Base-by-base conservation (phyloP, 2,888 invertebrate species). In the Drosophila kokeensis region DNA sequence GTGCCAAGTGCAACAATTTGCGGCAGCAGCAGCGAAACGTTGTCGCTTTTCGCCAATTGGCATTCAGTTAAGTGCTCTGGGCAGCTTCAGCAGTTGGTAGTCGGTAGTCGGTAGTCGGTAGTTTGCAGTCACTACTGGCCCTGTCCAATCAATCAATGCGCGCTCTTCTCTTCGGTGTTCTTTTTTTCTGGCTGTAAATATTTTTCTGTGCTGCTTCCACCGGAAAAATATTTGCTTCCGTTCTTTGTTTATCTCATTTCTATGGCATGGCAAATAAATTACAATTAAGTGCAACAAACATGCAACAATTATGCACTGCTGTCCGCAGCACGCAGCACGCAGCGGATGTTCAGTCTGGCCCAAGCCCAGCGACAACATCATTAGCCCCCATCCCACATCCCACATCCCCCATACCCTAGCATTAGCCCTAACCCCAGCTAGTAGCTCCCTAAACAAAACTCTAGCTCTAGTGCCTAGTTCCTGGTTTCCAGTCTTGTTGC, bases 181-280 rank as follows among this genome's bases (percentile, higher is more conserved):
- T 38, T 45, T 54, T 54, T 71, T 45, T n/a, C 29, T 48, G 36
- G 0, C 34, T 34, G 32, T 67, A 48, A 53, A 73, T 61, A 65
- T 66, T 59, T 65, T 59, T 55, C 60, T 63, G 59, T 74, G 49
- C 45, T 29, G 76, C 78, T 87, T 85, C 85, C 87, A 85, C 87
- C 87, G 89, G 87, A 85, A 89, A 89, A 85, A 82, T 87, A 79
- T 89, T 87, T 79, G 87, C 82, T 85, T 85, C 85, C 85, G 85
- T 84, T 85, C 85, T 82, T 72, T 77, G 80, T 73, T 83, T 58
- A 66, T 67, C 58, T 48, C 54, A 63, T 60, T 79, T 72, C 79
- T 67, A 62, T 70, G 69, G 78, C 49, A 68, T 76, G 89, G 84
- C 79, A 89, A 85, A 85, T 89, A 84, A 84, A 82, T 85, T 85